These are phyloP conservation scores for Sciurus carolinensis DNA, from an alignment of 2,797 vertebrate species.

Conservation along the genomic window DNA sequence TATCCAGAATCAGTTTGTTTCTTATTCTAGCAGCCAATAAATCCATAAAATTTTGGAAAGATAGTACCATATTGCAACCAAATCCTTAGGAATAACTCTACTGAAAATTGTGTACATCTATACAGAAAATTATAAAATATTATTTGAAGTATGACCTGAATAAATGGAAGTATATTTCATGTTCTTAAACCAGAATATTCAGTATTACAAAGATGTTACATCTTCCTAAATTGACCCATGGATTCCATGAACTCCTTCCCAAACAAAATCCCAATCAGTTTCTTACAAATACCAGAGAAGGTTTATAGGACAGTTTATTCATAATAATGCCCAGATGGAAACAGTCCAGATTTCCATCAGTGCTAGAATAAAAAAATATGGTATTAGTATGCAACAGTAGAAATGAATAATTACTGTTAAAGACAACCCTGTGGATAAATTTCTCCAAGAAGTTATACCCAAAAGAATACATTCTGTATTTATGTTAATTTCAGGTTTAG, in stretches of 20 bases:
- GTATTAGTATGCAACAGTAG: too few relatives aligned
- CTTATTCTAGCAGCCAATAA: conserved; percentile 17
- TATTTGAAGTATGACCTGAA: conserved; percentile 44
- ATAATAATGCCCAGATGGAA: too few relatives aligned
- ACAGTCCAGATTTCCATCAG: too few relatives aligned
- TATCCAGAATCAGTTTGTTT: conserved; percentile 32
- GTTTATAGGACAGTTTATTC: too few relatives aligned
- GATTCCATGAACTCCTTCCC: background rate
- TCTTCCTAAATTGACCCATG: conserved; percentile 42
- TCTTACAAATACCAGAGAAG: background rate
- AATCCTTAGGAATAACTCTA: conserved; percentile 41
- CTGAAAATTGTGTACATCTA: background rate
- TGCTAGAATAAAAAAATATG: too few relatives aligned
- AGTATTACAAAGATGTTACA: background rate
- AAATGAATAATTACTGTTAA: too few relatives aligned
- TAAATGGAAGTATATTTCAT: conserved; percentile 3
- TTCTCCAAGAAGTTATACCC: too few relatives aligned
- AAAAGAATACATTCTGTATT: too few relatives aligned
- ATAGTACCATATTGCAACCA: background rate
- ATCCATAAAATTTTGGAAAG: conserved; percentile 29
- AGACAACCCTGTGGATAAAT: too few relatives aligned
- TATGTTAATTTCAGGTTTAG: too few relatives aligned
- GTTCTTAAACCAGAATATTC: conserved; percentile 33
- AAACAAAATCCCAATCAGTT: background rate
- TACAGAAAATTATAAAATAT: conserved; percentile 33